A percentile compares a stretch with the other conserved stretches of the same genome.
Evolutionary conservation across 2,113 vertebrate genomes (phyloP).

Genomic region (Notothenia rossii): DNA sequence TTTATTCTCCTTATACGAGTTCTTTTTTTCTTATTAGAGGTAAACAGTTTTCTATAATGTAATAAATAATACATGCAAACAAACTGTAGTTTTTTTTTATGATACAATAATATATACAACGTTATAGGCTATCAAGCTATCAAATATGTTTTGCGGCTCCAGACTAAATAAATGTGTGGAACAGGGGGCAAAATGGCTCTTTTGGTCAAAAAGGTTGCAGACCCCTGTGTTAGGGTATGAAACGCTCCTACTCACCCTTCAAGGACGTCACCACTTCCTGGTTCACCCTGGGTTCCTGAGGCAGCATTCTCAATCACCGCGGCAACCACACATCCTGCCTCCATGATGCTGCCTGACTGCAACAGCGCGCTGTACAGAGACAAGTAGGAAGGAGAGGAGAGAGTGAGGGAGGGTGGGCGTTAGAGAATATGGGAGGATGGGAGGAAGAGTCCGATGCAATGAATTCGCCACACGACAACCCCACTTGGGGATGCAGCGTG

Average conservation of each 20-base stretch:
- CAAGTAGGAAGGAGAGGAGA: constrained; percentile 50
- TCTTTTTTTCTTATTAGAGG: too few species aligned
- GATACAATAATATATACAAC: too few species aligned
- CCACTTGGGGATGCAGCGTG: constrained; percentile 59
- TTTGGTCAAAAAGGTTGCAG: too few species aligned
- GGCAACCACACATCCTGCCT: constrained; percentile 83
- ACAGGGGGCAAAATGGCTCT: too few species aligned
- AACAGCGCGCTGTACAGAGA: constrained; percentile 78
- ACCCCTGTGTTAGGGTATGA: too few species aligned
- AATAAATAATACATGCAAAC: too few species aligned
- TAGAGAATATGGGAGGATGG: constrained; percentile 12
- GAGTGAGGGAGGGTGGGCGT: constrained; percentile 37
- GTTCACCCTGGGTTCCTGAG: constrained; percentile 77
- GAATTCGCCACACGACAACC: constrained; percentile 70
- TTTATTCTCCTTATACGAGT: too few species aligned
- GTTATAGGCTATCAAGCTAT: too few species aligned
- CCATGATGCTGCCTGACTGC: constrained; percentile 83
- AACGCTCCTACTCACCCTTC: constrained; percentile 78
- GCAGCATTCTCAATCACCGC: constrained; percentile 81
- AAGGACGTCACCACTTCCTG: constrained; percentile 80
- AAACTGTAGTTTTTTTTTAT: too few species aligned
- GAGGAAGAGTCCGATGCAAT: constrained; percentile 50
- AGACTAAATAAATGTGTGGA: too few species aligned
- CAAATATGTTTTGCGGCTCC: too few species aligned
- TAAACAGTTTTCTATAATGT: too few species aligned